A percentile compares a stretch with the other conserved stretches of the same genome.
These are phyloP conservation scores for Artemisiospiza belli DNA, from an alignment of 2,113 vertebrate genomes.

Conservation along the genomic window DNA sequence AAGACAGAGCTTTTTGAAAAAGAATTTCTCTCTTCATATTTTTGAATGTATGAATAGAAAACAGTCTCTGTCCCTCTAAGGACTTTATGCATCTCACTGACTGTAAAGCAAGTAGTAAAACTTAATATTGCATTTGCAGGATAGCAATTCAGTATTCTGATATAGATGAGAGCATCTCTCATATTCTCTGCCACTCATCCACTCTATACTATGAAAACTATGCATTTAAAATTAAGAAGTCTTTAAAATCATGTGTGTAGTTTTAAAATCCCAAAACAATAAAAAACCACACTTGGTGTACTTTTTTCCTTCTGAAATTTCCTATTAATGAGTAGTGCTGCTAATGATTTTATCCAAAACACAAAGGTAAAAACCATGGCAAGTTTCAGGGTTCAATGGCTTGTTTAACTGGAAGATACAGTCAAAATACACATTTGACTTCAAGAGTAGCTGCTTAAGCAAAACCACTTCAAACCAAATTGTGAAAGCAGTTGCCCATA, in stretches of 20 bases:
- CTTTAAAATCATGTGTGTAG: background rate
- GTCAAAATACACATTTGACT: background rate
- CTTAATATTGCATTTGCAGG: background rate
- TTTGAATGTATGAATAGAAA: background rate
- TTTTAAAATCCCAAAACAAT: background rate
- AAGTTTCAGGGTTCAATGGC: background rate
- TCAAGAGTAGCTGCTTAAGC: background rate
- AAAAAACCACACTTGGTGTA: background rate
- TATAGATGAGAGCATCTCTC: background rate
- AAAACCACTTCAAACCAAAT: background rate
- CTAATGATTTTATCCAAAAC: background rate
- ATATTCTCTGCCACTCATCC: background rate
- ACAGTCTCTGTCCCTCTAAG: background rate
- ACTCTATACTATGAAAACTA: background rate
- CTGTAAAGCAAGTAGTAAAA: background rate
- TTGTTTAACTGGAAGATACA: background rate
- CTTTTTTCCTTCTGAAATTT: background rate
- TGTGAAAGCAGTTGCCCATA: background rate
- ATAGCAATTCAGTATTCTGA: background rate
- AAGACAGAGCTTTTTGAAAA: background rate
- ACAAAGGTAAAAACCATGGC: background rate
- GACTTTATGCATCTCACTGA: background rate
- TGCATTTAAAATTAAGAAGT: background rate
- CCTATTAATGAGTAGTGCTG: background rate
- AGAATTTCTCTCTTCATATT: background rate